Conservation (phyloP, 1,140 invertebrate species). For the Ceratosolen solmsi region DNA sequence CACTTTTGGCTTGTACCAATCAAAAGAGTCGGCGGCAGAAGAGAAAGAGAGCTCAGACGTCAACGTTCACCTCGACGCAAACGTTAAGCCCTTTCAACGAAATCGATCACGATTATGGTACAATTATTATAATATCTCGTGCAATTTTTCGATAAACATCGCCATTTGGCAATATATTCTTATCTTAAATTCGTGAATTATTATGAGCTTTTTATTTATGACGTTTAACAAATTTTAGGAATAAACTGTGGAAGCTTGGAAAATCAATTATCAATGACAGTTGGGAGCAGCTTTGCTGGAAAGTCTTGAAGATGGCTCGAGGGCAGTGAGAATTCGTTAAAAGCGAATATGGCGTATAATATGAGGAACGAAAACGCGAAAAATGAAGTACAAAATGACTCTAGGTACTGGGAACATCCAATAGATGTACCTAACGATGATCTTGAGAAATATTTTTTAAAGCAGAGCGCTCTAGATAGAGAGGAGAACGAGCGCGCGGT, state of each 20-base stretch:
- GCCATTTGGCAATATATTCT: no score
- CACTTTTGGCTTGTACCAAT: constrained; percentile 80
- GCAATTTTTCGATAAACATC: neutral
- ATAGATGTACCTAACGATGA: constrained; percentile 38
- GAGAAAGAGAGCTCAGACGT: constrained; percentile 58
- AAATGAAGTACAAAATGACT: neutral
- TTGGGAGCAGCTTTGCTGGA: constrained; percentile 63
- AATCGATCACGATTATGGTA: constrained; percentile 68
- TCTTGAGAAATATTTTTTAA: constrained; percentile 23
- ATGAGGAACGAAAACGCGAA: constrained; percentile 24
- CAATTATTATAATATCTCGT: neutral
- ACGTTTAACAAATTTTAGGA: constrained; percentile 48
- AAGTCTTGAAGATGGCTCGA: constrained; percentile 72
- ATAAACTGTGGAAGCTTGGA: constrained; percentile 60
- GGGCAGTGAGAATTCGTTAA: constrained; percentile 64
- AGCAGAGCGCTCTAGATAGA: neutral
- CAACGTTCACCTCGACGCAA: constrained; percentile 69
- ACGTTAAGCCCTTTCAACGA: constrained; percentile 68
- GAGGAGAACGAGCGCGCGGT: constrained; percentile 23
- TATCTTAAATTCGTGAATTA: no score
- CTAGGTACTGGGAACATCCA: constrained; percentile 40
- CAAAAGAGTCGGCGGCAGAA: constrained; percentile 60
- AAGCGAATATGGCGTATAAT: constrained; percentile 15
- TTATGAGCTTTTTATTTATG: neutral
- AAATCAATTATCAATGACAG: constrained; percentile 65